Conservation (phyloP, 23 tunicate species). For the Halocynthia roretzi region DNA sequence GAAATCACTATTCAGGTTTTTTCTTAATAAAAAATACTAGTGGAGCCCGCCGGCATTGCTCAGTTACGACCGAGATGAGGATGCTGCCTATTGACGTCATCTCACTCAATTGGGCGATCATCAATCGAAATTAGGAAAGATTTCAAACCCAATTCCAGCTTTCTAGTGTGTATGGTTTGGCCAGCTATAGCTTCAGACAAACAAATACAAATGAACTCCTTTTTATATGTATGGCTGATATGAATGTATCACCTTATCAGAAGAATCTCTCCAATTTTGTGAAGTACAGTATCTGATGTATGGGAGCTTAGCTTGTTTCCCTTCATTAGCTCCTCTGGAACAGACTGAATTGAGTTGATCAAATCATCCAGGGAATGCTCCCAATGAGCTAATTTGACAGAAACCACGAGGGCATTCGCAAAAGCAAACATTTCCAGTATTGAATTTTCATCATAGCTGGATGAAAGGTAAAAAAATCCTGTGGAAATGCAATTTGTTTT, state of each 20-base stretch:
- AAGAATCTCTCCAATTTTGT: conserved; percentile 71
- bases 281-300: conserved; percentile 41
- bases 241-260: conserved; percentile 35
- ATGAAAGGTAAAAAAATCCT: conserved; percentile 40
- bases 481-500: background rate
- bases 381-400: conserved; percentile 86
- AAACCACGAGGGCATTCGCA: conserved; percentile 56
- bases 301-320: conserved; percentile 22
- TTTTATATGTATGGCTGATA: no score
- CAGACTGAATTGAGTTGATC: conserved; percentile 51
- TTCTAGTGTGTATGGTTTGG: no score
- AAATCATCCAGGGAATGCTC: conserved; percentile 60
- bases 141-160: no score
- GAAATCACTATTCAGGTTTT: no score
- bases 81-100: no score
- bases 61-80: no score
- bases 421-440: conserved; percentile 72
- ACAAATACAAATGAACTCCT: no score
- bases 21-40: no score
- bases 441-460: background rate
- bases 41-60: no score
- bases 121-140: no score
- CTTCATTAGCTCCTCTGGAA: conserved; percentile 46
- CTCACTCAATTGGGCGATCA: no score
- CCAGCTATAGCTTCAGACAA: no score